Conservation (phyloP, 2,797 vertebrate genomes). For the Mastacembelus armatus region DNA sequence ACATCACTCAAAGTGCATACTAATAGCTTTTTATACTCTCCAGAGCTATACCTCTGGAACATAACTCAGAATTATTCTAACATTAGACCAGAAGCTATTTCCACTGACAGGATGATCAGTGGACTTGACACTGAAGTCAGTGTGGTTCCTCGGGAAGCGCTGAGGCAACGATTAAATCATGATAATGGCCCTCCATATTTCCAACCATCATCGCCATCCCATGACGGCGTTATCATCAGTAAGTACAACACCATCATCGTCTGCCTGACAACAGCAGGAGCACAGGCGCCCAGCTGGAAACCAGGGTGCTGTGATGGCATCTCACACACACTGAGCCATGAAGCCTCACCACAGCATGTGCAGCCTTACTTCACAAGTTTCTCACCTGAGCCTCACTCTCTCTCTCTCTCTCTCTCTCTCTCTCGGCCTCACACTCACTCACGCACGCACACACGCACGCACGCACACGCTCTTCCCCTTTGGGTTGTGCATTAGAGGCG, state of each 20-base stretch:
- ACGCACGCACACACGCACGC: slow-evolving; percentile 7
- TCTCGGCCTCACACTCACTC: background rate
- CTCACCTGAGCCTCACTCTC: slow-evolving; percentile 44
- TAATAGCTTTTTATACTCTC: slow-evolving; percentile 64
- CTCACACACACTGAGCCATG: slow-evolving; percentile 36
- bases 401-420: background rate
- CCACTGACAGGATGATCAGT: slow-evolving; percentile 80
- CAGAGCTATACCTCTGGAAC: slow-evolving; percentile 54
- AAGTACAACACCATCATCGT: slow-evolving; percentile 71
- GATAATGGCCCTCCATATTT: slow-evolving; percentile 74
- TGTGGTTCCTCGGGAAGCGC: slow-evolving; percentile 64
- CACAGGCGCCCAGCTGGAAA: slow-evolving; percentile 53
- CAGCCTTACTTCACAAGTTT: slow-evolving; percentile 54
- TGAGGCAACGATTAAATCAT: slow-evolving; percentile 76
- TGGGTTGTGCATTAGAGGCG: slow-evolving; percentile 74
- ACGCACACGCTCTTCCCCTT: no score
- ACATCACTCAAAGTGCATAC: slow-evolving; percentile 61
- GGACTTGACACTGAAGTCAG: slow-evolving; percentile 73
- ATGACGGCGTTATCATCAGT: slow-evolving; percentile 70
- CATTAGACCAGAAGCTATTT: slow-evolving; percentile 73
- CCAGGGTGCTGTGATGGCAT: slow-evolving; percentile 61
- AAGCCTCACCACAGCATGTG: slow-evolving; percentile 28
- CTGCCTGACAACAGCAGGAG: slow-evolving; percentile 75
- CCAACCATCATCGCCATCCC: slow-evolving; percentile 70
- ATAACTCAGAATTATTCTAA: slow-evolving; percentile 74